Percentiles rank a stretch among this genome's conserved stretches.
These are phyloP conservation scores for Gnathonemus echidnorhynchus DNA, from an alignment of 2,113 vertebrate genomes.

Conservation along the genomic window DNA sequence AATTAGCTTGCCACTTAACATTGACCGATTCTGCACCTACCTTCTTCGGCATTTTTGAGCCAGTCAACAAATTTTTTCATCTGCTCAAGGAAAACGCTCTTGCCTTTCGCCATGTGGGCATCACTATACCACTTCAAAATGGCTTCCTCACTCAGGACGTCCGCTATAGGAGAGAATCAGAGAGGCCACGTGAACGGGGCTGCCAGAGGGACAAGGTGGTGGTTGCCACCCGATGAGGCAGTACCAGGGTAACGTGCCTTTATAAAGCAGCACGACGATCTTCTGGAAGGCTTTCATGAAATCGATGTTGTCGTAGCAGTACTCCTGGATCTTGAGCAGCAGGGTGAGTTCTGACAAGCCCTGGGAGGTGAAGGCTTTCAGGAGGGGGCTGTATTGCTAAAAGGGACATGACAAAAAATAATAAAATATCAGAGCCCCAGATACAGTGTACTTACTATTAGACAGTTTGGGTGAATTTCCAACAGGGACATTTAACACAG, in stretches of 20 bases:
- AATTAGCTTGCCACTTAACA: not conserved
- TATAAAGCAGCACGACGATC: constrained; percentile 99
- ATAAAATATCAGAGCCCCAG: not conserved
- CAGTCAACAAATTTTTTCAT: constrained; percentile 99
- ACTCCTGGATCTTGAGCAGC: constrained; percentile 98
- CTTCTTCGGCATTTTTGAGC: constrained; percentile 98
- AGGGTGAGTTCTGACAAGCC: constrained; percentile 96
- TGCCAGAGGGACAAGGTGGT: not conserved
- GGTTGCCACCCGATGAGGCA: not conserved
- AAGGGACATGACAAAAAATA: not conserved
- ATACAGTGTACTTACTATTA: not conserved
- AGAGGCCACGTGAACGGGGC: not conserved
- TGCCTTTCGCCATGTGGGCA: constrained; percentile 85
- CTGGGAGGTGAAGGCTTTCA: constrained; percentile 97
- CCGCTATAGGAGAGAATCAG: constrained; percentile 58
- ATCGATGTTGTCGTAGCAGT: constrained; percentile 99
- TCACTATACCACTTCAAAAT: constrained; percentile 97
- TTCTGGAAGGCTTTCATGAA: constrained; percentile 99
- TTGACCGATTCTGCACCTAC: constrained; percentile 48
- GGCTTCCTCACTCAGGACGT: constrained; percentile 94
- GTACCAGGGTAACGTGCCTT: constrained; percentile 63
- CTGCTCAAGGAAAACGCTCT: constrained; percentile 95
- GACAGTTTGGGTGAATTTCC: not conserved
- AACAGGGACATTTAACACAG: not conserved
- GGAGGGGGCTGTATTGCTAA: constrained; percentile 97